Evolutionary conservation across 2,888 invertebrate species (phyloP), one percentile per base, ranked within the genome.

Genomic region (Rhagonycha lutea): DNA sequence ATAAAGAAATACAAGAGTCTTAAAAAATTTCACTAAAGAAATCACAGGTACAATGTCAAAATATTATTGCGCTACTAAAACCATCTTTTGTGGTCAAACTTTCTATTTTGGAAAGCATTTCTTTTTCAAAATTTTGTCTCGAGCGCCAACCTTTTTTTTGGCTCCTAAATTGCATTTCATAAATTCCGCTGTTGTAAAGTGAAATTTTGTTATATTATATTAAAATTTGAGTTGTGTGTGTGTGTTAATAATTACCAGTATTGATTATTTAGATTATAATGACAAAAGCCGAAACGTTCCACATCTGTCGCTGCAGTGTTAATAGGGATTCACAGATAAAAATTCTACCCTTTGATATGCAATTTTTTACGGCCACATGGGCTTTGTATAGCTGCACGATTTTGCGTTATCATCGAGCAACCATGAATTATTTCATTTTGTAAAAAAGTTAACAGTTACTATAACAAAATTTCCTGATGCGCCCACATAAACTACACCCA

Each of bases 341-440:
- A 76, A 78, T 77, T 76, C 78, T 69, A 79, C 80, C 80, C 79
- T 79, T 79, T 78, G 74, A 79, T 61, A 12, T 72, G 72, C 74
- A 77, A 79, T 78, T 78, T 79, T 79, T 78, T 78, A 77, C 79
- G 77, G 76, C 68, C 80, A 76, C 75, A 76, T 75, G 78, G 78
- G 23, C 26, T 47, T 47, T 47, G 47, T 47, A n/a, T 47, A n/a
- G 47, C 68, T 18, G 18, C 26, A 11, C 26, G 47, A 32, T 65
- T n/a, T 24, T 65, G 23, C 63, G 63, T 65, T 65, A 65, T 65
- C 63, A 65, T 14, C 24, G 24, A n/a, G 63, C 9, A 65, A 26
- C 26, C 26, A 26, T 26, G 26, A 65, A 65, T 23, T 26, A 12
- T 62, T 26, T 65, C 11, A 8, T 65, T 24, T 65, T 18, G 65